These are phyloP conservation scores for Schizothorax lantsangensis DNA, from an alignment of 2,797 vertebrate genomes.

Conservation along the genomic window DNA sequence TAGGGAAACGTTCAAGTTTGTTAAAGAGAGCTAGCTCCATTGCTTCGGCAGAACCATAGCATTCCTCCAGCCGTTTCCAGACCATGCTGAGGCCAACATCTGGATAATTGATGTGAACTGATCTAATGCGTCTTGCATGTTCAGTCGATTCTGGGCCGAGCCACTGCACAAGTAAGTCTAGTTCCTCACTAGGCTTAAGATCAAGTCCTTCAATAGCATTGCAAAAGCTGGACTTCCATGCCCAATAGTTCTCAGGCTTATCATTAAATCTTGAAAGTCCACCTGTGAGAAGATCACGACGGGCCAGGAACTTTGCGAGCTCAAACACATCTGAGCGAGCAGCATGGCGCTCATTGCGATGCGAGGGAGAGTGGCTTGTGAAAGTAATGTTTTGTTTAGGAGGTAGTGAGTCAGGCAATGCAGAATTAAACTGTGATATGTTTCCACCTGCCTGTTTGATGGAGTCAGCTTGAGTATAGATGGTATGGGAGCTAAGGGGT, in stretches of 20 bases:
- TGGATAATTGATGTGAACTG: constrained; percentile 6
- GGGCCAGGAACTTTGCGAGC: background rate
- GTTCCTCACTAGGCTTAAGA: constrained; percentile 27
- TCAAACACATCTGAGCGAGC: background rate
- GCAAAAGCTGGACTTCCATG: background rate
- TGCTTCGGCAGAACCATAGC: constrained; percentile 10
- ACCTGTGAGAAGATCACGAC: too few relatives aligned
- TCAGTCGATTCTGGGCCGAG: background rate
- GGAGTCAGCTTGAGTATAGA: background rate
- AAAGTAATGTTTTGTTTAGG: background rate
- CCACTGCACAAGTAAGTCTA: background rate
- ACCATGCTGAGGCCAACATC: background rate
- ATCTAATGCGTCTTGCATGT: background rate
- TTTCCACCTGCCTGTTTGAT: background rate
- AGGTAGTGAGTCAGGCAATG: background rate
- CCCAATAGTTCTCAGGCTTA: background rate
- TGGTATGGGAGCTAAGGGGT: background rate
- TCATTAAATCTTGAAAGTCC: background rate
- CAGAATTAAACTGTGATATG: background rate
- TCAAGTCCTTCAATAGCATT: constrained; percentile 24
- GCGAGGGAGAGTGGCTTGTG: too few relatives aligned
- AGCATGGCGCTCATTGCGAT: too few relatives aligned
- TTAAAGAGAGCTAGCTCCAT: constrained; percentile 14
- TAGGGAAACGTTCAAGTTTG: constrained; percentile 6
- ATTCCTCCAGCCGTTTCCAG: too few relatives aligned